Evolutionary conservation across 2,797 vertebrate species (phyloP), one percentile per base, ranked within the genome.

Genomic region (Falco berigora): DNA sequence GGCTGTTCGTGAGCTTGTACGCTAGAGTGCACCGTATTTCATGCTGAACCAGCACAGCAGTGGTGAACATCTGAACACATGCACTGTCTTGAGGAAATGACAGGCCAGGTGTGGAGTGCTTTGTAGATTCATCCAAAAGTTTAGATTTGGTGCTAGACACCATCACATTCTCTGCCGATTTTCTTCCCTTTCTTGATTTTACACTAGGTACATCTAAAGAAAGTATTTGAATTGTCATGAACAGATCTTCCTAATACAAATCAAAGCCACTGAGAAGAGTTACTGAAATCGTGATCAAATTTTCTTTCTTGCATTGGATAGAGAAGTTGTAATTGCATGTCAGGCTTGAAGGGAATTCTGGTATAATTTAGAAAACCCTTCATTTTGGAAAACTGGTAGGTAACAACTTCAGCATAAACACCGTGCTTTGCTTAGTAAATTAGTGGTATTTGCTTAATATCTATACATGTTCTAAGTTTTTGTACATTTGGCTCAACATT

Each of bases 21-120:
- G 67, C 96, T 47, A 96, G 97, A 88, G 91, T 46, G 52, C 96
- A 91, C 56, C 86, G 88, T 84, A 91, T 53, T 44, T 92, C 53
- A 46, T 44, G 17, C 55, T 23, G 56, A 80, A 14, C 86, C 90
- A 81, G 36, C 44, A 3, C 46, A 34, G 78, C 36, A 5, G 19
- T 5, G 8, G 40, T 14, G 25, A 36, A 10, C 3, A 0, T 5
- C 14, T 30, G 47, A 68, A 34, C 55, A 15, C 34, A 62, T 42
- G 76, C 23, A n/a, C 30, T 25, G 25, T 68, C 42, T 24, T 47
- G 47, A 42, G 80, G 64, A 66, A 32, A 12, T 9, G 2, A 11
- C 42, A 49, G 66, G 14, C 40, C 20, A 20, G 69, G n/a, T 27
- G 3, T 5, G 16, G 72, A 73, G 92, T 34, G 79, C 77, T 92